Evolutionary conservation across 2,113 vertebrate species (phyloP), one percentile per base, ranked within the genome.

Genomic region (Paracanthobrama guichenoti): DNA sequence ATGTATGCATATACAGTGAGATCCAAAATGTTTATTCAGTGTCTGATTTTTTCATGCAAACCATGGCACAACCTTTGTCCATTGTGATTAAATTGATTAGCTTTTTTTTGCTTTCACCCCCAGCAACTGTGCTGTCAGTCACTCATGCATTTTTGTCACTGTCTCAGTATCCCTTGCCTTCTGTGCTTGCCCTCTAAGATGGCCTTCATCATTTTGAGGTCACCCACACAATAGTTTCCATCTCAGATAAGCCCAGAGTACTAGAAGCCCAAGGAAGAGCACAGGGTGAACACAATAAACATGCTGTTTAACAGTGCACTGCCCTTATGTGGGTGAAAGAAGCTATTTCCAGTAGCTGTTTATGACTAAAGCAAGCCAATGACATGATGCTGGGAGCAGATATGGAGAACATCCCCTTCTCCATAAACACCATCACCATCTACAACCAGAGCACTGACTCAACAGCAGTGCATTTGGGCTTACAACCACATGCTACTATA

Each of bases 301-400:
- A 59, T 26, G 22, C 31, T 62, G n/a, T 44, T n/a, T 42, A 39
- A 88, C 81, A 86, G 81, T 86, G 87, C 77, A 71, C 74, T 12
- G 22, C 72, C 75, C 83, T 82, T 44, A 16, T 79, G 81, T 35
- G 86, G 80, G 80, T 75, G 46, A 39, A 46, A 85, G 72, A n/a
- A 44, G 50, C 72, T 24, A 62, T 44, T 57, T 72, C 71, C 60
- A 64, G 66, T 44, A 79, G 59, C 50, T 6, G 28, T 62, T 9
- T 14, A 42, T 84, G 86, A 84, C 67, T 76, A 42, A 57, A 84
- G 55, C 64, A 28, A 81, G 69, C 39, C 46, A 7, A 46, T n/a
- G 35, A 81, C 35, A 69, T 28, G 60, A 76, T 79, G 55, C 35
- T 79, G 13, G 12, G 22, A 18, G 13, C 35, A 24, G 20, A 78